Evolutionary conservation across 2,797 vertebrate species (phyloP), one percentile per base, ranked within the genome.

Genomic region (Xenentodon cancila): DNA sequence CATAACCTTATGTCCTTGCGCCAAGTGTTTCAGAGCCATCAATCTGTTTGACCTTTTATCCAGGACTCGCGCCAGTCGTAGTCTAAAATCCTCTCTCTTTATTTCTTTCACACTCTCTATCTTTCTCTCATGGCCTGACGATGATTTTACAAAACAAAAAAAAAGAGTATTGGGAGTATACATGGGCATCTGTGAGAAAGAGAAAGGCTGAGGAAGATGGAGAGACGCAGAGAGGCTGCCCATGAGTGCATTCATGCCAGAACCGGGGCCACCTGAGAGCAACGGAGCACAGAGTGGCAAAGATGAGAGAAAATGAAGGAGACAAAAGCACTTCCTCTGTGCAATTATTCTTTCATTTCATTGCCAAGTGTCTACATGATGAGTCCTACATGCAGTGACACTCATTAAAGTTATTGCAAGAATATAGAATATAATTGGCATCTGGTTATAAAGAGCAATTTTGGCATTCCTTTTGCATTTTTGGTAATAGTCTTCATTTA

Each of bases 311-410:
- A 89, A 88, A 88, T 86, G 80, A 89, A 85, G n/a, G 81, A 88
- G 88, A 91, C 85, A 86, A 84, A 86, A 85, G 85, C 83, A 75
- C 85, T 83, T 90, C 86, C 84, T 84, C 74, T 79, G 83, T 88
- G 87, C 87, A 87, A 91, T 90, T 90, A 90, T 76, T 84, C 85
- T 87, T 88, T 88, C 85, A 87, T 90, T 90, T 91, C 86, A 88
- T 88, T 86, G 88, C 84, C 84, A 88, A 85, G 87, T 87, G 83
- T 91, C 75, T 81, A 74, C 84, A 76, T 64, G 74, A 88, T 88
- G 89, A 82, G 85, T 59, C 57, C 74, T 48, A 81, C 86, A 88
- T 89, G 72, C 67, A 77, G 72, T 88, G 79, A 71, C 16, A 1
- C 79, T 78, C 86, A 87, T 91, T 88, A 87, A 70, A 69, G 54